phyloP scores from a whole-genome alignment of 2,888 invertebrate species.

The Chrysolina oricalcia region DNA sequence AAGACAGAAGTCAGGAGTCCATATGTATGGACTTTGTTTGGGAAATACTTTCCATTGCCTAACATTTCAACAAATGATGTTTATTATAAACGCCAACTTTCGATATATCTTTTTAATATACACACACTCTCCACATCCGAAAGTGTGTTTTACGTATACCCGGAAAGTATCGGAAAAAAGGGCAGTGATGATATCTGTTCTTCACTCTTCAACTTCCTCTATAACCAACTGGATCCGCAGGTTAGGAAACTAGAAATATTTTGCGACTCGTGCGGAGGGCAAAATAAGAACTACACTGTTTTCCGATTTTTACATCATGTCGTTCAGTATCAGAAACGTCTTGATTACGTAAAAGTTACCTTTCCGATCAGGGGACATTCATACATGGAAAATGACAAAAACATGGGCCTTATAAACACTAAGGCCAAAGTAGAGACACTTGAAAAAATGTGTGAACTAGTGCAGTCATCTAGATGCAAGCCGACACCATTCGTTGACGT shows the following conservation, averaged over 20 bases:
- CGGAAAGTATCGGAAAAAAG: too few relatives aligned
- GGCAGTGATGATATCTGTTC: too few relatives aligned
- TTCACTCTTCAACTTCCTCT: too few relatives aligned
- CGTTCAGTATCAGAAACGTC: too few relatives aligned
- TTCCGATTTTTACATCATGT: constrained; percentile 57
- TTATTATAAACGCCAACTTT: too few relatives aligned
- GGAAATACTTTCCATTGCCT: constrained; percentile 43
- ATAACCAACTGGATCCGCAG: too few relatives aligned
- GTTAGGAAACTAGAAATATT: constrained; percentile 50
- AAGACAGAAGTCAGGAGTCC: constrained; percentile 19
- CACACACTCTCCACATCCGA: too few relatives aligned
- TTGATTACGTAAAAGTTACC: too few relatives aligned
- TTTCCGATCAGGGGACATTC: too few relatives aligned
- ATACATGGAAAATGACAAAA: constrained; percentile 57
- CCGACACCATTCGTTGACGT: constrained; percentile 25
- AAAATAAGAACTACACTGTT: constrained; percentile 59
- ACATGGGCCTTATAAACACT: constrained; percentile 54
- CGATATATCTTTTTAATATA: too few relatives aligned
- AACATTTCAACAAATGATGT: too few relatives aligned
- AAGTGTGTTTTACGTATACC: too few relatives aligned
- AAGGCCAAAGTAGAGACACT: constrained; percentile 22
- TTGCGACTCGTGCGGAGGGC: constrained; percentile 57
- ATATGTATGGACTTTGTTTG: constrained; percentile 34
- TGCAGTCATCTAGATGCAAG: constrained; percentile 27
- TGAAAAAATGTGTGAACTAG: constrained; percentile 20